Evolutionary conservation across 1,140 invertebrate species (phyloP).

Genomic region (Zaprionus ghesquierei): DNA sequence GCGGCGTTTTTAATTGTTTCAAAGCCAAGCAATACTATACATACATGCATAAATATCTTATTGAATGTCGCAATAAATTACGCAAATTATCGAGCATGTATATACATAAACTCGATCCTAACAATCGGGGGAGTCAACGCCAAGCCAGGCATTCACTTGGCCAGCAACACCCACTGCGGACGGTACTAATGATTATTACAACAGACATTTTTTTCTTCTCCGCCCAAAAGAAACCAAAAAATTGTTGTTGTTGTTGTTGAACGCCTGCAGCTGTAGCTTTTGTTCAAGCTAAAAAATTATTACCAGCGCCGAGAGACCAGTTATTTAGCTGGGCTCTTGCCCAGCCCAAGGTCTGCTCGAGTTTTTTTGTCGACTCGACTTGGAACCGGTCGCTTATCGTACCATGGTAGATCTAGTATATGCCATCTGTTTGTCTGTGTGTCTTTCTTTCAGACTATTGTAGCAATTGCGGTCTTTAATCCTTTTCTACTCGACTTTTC

Average conservation of each 20-base stretch:
- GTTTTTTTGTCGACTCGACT: constrained; percentile 24
- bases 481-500: constrained; percentile 59
- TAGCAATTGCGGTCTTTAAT: constrained; percentile 47
- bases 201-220: constrained; percentile 11
- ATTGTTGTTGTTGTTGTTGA: too few species aligned
- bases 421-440: constrained; percentile 13
- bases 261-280: constrained; percentile 51
- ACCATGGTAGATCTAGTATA: constrained; percentile 41
- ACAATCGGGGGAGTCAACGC: neutral
- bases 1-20: constrained; percentile 51
- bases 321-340: constrained; percentile 19
- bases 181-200: constrained; percentile 52
- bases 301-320: constrained; percentile 25
- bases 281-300: constrained; percentile 26
- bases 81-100: neutral
- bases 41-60: constrained; percentile 2
- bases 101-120: constrained; percentile 10
- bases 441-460: neutral
- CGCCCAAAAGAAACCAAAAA: neutral
- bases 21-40: constrained; percentile 18
- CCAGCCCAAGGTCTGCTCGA: constrained; percentile 45
- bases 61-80: constrained; percentile 22
- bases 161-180: neutral
- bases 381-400: constrained; percentile 67
- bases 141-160: constrained; percentile 32